phyloP scores from a whole-genome alignment of 2,888 invertebrate species.

The Clusia tigrina region DNA sequence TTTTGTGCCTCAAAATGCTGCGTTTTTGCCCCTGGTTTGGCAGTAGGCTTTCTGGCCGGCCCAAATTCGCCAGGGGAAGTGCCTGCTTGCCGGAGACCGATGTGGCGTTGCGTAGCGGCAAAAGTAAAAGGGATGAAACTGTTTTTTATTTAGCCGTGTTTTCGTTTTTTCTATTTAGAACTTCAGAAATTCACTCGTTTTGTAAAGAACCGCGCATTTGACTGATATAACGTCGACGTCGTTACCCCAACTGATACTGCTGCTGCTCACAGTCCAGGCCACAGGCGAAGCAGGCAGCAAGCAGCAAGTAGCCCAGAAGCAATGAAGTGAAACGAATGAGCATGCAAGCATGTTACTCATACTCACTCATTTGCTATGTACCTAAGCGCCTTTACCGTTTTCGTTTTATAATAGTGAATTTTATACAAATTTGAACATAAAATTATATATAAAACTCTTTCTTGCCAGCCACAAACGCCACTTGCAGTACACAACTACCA shows the following conservation, averaged over 20 bases:
- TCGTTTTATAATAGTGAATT: background rate
- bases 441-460: background rate
- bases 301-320: too few species aligned
- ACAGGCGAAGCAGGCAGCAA: too few species aligned
- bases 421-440: too few species aligned
- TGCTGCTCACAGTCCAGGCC: too few species aligned
- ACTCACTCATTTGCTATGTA: background rate
- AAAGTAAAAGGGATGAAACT: background rate
- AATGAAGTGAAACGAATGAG: constrained; percentile 34
- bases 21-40: constrained; percentile 46
- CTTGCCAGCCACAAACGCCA: background rate
- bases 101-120: background rate
- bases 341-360: constrained; percentile 1
- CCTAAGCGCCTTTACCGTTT: background rate
- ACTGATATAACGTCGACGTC: constrained; percentile 54
- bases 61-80: too few species aligned
- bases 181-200: background rate
- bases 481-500: too few species aligned
- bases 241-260: constrained; percentile 49
- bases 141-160: too few species aligned
- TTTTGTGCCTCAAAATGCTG: too few species aligned
- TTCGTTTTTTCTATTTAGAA: background rate
- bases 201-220: constrained; percentile 47
- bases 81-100: background rate
- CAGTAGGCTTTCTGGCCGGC: background rate